Base-by-base conservation (phyloP, 2,888 invertebrate species). In the Drosophila imparisetae region DNA sequence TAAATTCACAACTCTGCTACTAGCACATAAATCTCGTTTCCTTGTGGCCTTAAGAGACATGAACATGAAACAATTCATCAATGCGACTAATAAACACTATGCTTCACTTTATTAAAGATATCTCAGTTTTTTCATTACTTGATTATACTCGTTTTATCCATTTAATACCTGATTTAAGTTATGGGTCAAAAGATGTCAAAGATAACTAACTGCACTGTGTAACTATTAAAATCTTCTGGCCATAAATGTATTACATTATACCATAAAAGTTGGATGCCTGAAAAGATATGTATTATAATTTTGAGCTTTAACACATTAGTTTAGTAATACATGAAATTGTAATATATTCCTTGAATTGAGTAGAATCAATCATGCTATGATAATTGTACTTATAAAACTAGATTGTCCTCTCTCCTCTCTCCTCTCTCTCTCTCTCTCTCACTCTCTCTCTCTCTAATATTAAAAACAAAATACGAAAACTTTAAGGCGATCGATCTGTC, bases 401-500 rank as follows among this genome's bases (percentile, higher is more conserved):
- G 15, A 15, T 42, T 21, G 11, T 21, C 11, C 21, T 11, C 30
- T 34, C n/a, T n/a, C 5, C 30, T 30, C 7, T 30, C 30, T 8
- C 30, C 2, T 10, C 2, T 40, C n/a, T 10, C 6, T 32, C 11
- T n/a, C 10, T 18, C 29, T 29, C 29, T 29, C 29, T 27, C 27
- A 4, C 27, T 30, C 30, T 30, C 30, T 34, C n/a, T n/a, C 5
- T 10, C 2, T 42, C 6, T n/a, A 15, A 45, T 24, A 15, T 15
- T 45, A 15, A 15, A 24, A 24, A 13, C 45, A 21, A 24, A 15
- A 21, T 45, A 2, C 15, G 24, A 24, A 45, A 55, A 27, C 13
- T 55, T 38, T 13, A 38, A 29, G n/a, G 8, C 38, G n/a, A 38
- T 29, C 38, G 27, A 55, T 55, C 55, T 38, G 27, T 55, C 38